A percentile compares a stretch with the other conserved stretches of the same genome.
Conservation (phyloP, 2,113 vertebrate species). For the Lethenteron camtschaticum region DNA sequence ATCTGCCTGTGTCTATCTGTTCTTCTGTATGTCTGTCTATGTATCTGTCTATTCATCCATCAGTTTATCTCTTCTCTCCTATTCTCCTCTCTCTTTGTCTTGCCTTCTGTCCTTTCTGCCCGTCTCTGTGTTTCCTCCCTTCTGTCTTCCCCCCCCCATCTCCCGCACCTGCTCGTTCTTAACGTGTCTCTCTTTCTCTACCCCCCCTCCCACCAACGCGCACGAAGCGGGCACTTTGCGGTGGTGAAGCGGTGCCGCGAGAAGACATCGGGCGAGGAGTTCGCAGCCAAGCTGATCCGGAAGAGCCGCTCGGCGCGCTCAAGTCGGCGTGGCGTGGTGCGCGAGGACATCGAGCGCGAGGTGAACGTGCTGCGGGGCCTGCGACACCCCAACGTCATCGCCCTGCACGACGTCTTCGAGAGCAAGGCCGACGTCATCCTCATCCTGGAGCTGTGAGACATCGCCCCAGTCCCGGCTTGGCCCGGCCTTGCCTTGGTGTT, state of each 20-base stretch:
- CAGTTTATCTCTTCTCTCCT: too few relatives aligned
- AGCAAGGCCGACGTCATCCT: conserved; percentile 91
- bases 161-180: background rate
- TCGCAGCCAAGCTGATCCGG: conserved; percentile 91
- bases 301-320: conserved; percentile 61
- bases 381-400: conserved; percentile 96
- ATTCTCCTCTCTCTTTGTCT: background rate
- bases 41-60: background rate
- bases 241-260: conserved; percentile 79
- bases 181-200: background rate
- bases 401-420: conserved; percentile 86
- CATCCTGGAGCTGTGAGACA: conserved; percentile 51
- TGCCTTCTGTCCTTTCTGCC: background rate
- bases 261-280: conserved; percentile 39
- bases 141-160: background rate
- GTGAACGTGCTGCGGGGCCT: conserved; percentile 85
- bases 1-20: background rate
- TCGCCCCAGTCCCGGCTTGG: too few relatives aligned
- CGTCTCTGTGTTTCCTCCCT: background rate
- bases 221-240: conserved; percentile 60
- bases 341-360: conserved; percentile 85
- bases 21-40: background rate
- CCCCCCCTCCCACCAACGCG: background rate
- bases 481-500: too few relatives aligned
- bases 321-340: conserved; percentile 72